A percentile compares a stretch with the other conserved stretches of the same genome.
Evolutionary conservation across 1,140 invertebrate species (phyloP).

Genomic region (Zophobas atratus): DNA sequence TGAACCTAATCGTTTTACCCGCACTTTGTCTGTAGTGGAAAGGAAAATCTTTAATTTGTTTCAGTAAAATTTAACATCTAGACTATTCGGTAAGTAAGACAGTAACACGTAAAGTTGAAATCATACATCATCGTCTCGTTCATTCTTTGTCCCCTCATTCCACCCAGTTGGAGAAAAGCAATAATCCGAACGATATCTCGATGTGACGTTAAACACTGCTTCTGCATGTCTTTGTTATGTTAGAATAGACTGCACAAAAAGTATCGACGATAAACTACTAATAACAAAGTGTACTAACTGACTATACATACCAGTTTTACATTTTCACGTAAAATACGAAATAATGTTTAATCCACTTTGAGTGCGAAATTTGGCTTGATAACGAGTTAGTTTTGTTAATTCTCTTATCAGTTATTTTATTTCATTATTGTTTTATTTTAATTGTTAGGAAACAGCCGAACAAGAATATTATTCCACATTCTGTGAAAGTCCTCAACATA

Average conservation of each 20-base stretch:
- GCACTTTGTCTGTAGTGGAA: conserved; percentile 13
- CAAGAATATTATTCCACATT: conserved; percentile 66
- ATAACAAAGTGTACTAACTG: conserved; percentile 25
- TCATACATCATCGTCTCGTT: conserved; percentile 14
- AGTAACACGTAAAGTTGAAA: not conserved
- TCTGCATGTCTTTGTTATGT: conserved; percentile 46
- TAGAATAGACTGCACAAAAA: conserved; percentile 50
- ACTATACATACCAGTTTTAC: conserved; percentile 30
- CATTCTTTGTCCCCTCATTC: conserved; percentile 19
- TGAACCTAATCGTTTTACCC: not conserved
- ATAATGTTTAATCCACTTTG: conserved; percentile 18
- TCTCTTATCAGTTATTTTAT: conserved; percentile 45
- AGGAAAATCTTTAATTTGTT: conserved; percentile 34
- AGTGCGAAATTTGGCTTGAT: conserved; percentile 26
- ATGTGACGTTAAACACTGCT: conserved; percentile 36
- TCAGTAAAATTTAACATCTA: conserved; percentile 13
- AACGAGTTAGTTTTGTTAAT: conserved; percentile 10
- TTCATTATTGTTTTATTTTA: conserved; percentile 55
- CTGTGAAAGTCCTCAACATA: conserved; percentile 62
- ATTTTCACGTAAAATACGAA: conserved; percentile 16
- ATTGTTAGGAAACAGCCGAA: conserved; percentile 62
- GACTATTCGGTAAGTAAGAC: conserved; percentile 6
- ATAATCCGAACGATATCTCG: conserved; percentile 4
- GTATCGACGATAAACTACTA: conserved; percentile 32
- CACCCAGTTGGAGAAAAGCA: conserved; percentile 3